Evolutionary conservation across 2,113 vertebrate genomes (phyloP), one percentile per base, ranked within the genome.

Genomic region (Oryzias celebensis): DNA sequence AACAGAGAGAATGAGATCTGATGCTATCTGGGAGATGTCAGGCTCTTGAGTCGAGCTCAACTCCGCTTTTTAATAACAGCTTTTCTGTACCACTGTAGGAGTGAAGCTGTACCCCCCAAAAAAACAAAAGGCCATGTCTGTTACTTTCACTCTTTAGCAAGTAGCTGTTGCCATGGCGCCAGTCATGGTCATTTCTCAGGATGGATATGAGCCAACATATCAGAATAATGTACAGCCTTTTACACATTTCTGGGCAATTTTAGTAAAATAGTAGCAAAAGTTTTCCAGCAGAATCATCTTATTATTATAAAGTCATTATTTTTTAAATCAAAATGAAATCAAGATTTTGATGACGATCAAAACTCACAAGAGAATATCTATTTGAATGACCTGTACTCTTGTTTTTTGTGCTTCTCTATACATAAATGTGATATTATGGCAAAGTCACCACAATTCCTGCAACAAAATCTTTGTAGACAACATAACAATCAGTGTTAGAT

Each of bases 161-260:
- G 46, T 18, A 58, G 70, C 48, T 66, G 61, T 77, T 66, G 63
- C 78, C 62, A 71, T 58, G 72, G 72, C 20, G 60, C 51, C 53
- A 14, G 60, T 48, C 53, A 7, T 17, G 63, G 57, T 23, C 23
- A 62, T 71, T 51, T 47, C 22, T 68, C 65, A 50, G 53, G 52
- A 49, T 46, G 46, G 26, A 71, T 62, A 58, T 54, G 23, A 53
- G 60, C 68, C 57, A 65, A 44, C 46, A 20, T 16, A 26, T 64
- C n/a, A 61, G 10, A 7, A 26, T 41, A 31, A 42, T 16, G 47
- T 18, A 8, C 36, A 36, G 36, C 2, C 20, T 12, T 36, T 36
- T 2, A 36, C 47, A 31, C 8, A 44, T 63, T 52, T 43, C 14
- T 36, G 36, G 0, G 10, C 8, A 8, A 36, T 36, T 36, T 36